Percentiles rank a stretch among this genome's conserved stretches.
phyloP scores from a whole-genome alignment of 2,888 invertebrate genomes.

The Calameuta pallipes region DNA sequence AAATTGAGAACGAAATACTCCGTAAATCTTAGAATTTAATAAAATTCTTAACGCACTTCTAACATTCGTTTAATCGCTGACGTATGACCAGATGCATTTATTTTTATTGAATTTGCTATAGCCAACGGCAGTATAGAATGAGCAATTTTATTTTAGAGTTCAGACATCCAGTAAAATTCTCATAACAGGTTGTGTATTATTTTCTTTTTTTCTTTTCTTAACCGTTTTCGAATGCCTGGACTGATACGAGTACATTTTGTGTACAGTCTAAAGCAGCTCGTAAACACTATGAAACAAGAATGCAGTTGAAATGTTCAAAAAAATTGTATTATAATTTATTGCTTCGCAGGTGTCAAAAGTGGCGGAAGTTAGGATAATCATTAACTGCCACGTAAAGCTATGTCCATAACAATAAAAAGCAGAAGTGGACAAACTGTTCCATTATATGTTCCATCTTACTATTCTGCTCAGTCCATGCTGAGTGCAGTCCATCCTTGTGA shows the following conservation, averaged over 20 bases:
- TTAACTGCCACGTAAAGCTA: background rate
- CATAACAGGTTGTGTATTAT: too few species aligned
- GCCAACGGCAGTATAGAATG: background rate
- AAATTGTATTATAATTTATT: background rate
- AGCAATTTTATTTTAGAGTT: background rate
- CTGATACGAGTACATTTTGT: background rate
- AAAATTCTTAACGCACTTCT: constrained; percentile 18
- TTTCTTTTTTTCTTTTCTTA: too few species aligned
- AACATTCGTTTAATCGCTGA: background rate
- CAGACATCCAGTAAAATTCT: background rate
- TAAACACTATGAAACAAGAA: background rate
- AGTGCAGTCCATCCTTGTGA: background rate
- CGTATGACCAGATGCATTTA: background rate
- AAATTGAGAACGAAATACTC: constrained; percentile 19
- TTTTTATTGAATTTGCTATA: background rate
- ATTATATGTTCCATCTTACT: background rate
- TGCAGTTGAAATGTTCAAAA: background rate
- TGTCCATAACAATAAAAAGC: background rate
- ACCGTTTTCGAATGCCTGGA: background rate
- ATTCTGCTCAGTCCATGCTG: too few species aligned
- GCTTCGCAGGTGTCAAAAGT: background rate
- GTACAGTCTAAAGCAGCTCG: too few species aligned
- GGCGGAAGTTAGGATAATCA: background rate
- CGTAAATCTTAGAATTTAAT: constrained; percentile 21
- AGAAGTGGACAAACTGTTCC: background rate